Evolutionary conservation across 2,888 invertebrate genomes (phyloP), one percentile per base, ranked within the genome.

Genomic region (Tetragonula carbonaria): DNA sequence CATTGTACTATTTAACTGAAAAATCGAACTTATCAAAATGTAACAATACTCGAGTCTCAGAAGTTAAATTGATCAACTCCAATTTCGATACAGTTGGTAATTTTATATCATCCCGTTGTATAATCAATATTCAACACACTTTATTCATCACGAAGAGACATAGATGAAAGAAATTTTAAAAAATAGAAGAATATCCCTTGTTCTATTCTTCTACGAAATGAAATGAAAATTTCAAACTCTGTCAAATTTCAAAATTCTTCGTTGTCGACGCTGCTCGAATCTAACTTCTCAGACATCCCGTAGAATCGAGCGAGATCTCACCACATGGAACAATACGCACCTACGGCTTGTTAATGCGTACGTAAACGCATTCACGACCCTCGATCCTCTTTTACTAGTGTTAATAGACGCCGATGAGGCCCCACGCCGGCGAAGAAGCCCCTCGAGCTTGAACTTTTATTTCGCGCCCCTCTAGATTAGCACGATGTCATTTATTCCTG

Each of bases 401-500:
- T 80, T 75, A 68, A 72, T 76, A 68, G 65, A 33, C 75, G 80
- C 82, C 74, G 87, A 86, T 62, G 55, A 78, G 75, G 45, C 23
- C 68, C 66, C 63, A 55, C 16, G 63, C 28, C 65, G 62, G 16
- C 65, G 70, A 78, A 75, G 86, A 80, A 81, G 82, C 76, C 78
- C 81, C 80, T 84, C 78, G 76, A 84, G 71, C 66, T 66, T 74
- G 66, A 78, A 90, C 86, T 85, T 86, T 87, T 87, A 80, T 88
- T 78, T 74, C 63, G 38, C 57, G 23, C 81, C 57, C 38, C 74
- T 68, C 45, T 38, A 68, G 53, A 80, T 65, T 53, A 57, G 75
- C 78, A 72, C 57, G 77, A 75, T 57, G 62, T 55, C 78, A 80
- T 76, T 82, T 65, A 66, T 33, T 45, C 51, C 21, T 66, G 65